Base-by-base conservation (phyloP, 2,797 vertebrate species). In the Alosa sapidissima region DNA sequence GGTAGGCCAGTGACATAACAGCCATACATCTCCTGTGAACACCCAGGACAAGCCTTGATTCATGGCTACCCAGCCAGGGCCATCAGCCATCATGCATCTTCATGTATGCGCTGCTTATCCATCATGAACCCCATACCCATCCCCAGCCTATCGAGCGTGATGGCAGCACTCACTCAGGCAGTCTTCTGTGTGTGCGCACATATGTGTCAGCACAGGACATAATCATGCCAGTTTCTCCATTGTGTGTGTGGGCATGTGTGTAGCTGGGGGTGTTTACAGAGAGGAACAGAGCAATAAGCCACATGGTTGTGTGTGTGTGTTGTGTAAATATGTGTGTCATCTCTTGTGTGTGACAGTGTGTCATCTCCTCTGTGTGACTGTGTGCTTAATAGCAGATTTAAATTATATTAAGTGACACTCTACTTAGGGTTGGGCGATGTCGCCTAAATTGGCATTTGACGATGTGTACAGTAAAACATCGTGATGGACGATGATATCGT, bases 31-130 rank as follows among this genome's bases (percentile, higher is more conserved):
- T 75, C 13, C 5, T 75, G 33, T 41, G 68, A 33, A 36, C 68
- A 16, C 33, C 3, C 33, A 16, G 68, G 33, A 75, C 68, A 45
- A 14, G 68, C 11, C 33, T 5, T 41, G 68, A 75, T 75, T 75
- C 68, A 75, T 75, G 68, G 68, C 65, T 14, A 10, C 24, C 5
- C 24, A 36, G 68, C 68, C 33, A 2, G 13, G 41, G 33, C 65
- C 28, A 36, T 72, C 28, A 72, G 28, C 36, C 68, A 75, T 19
- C 68, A 75, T 19, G 68, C 68, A 75, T 75, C 24, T 72, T 75
- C 45, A 75, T 75, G 68, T 41, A 33, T 75, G 68, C 14, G 62
- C 55, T 58, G 55, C 19, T 58, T 58, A 21, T 58, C 55, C 55
- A 58, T 58, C 55, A 58, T n/a, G 55, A n/a, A 3, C 55, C 55